Evolutionary conservation across 2,797 vertebrate genomes (phyloP), one percentile per base, ranked within the genome.

Genomic region (Lithobates pipiens): DNA sequence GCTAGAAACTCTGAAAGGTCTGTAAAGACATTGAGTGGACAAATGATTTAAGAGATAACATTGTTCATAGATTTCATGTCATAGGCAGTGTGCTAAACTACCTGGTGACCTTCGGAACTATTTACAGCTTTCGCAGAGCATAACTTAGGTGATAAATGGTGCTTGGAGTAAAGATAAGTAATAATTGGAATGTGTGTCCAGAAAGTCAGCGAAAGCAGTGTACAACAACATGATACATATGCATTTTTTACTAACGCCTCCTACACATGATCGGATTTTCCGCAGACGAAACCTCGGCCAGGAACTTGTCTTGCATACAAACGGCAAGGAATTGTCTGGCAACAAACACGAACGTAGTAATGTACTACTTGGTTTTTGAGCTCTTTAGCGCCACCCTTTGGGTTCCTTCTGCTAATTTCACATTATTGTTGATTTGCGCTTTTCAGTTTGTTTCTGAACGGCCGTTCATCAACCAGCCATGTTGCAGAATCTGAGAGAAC

Each of bases 41-140:
- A 29, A 32, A 13, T 21, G 80, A 29, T 65, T 23, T 63, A 69
- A 73, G 67, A 81, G 46, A 10, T 11, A 21, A 16, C 32, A 80
- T 74, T 74, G 34, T 74, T 82, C 71, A 36, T 34, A 42, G 61
- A 61, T 34, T 73, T 69, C 34, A 74, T 73, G 72, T 21, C 80
- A 29, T 67, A 36, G 25, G 39, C 61, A 21, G 27, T 76, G 61
- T 13, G 13, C 80, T 74, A 42, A 54, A 68, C 73, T 73, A 21
- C 34, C 68, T 34, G 7, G 5, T 81, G 84, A 69, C 73, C 77
- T 85, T 85, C 76, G 84, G 32, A 80, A 61, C 77, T 72, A 85
- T 80, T 80, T 76, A 36, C 76, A 32, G 42, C 18, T 61, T 76
- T 39, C 29, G 69, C 39, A 54, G 68, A 39, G 70, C 27, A 44